Conservation (phyloP, 1,140 invertebrate species). For the Rhyacophila brunnea region DNA sequence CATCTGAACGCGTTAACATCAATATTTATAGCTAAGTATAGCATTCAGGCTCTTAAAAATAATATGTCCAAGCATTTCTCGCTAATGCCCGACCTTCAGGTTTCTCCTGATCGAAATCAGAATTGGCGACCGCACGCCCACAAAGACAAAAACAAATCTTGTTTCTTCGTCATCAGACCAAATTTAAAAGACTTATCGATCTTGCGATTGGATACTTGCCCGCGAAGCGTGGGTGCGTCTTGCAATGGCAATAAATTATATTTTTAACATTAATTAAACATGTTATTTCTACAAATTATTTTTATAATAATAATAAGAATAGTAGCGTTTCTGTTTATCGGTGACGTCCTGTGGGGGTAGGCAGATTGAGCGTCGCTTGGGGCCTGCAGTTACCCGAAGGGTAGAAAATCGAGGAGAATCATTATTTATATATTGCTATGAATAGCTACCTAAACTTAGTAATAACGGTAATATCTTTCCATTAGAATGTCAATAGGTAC, state of each 20-base stretch:
- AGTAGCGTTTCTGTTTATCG: background rate
- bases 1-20: too few species aligned
- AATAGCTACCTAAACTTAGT: too few species aligned
- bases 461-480: too few species aligned
- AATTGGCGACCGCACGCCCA: slow-evolving; percentile 4
- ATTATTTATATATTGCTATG: too few species aligned
- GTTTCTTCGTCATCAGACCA: slow-evolving; percentile 39
- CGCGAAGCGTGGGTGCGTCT: slow-evolving; percentile 4
- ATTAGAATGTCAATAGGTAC: too few species aligned
- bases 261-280: slow-evolving; percentile 34
- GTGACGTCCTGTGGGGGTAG: too few species aligned
- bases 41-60: background rate
- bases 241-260: slow-evolving; percentile 38
- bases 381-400: too few species aligned
- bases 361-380: too few species aligned
- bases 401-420: too few species aligned
- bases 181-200: background rate
- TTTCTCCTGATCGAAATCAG: background rate
- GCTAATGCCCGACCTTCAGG: slow-evolving; percentile 1
- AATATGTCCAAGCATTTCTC: too few species aligned
- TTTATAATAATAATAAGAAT: slow-evolving; percentile 37
- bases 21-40: too few species aligned
- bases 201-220: too few species aligned
- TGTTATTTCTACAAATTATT: slow-evolving; percentile 8
- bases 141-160: slow-evolving; percentile 38